Conservation (phyloP, 2,113 vertebrate genomes). For the Ictidomys tridecemlineatus region DNA sequence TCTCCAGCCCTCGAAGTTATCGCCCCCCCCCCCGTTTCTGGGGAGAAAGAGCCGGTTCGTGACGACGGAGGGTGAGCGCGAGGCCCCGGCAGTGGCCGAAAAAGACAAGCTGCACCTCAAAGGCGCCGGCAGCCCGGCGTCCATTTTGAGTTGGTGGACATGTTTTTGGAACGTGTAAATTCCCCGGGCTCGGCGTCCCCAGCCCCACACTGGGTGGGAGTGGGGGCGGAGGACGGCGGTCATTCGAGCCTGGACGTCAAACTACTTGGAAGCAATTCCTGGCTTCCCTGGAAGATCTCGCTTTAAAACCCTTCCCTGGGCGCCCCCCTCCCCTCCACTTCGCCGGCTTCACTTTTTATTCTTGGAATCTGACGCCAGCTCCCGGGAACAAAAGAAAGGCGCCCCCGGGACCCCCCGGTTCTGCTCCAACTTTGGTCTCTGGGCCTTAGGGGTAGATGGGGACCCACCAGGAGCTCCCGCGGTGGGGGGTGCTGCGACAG, state of each 20-base stretch:
- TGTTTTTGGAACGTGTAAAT: constrained; percentile 93
- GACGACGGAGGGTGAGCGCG: constrained; percentile 61
- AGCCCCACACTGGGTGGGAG: not conserved
- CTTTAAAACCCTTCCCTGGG: constrained; percentile 85
- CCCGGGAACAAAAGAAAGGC: constrained; percentile 81
- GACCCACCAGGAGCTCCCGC: not conserved
- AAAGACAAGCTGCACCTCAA: constrained; percentile 82
- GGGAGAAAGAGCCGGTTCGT: constrained; percentile 46
- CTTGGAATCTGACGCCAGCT: constrained; percentile 90
- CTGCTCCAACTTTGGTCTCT: constrained; percentile 62
- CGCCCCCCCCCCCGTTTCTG: not conserved
- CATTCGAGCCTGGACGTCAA: constrained; percentile 3
- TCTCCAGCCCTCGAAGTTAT: constrained; percentile 78
- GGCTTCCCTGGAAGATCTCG: constrained; percentile 62
- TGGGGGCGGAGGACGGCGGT: not conserved
- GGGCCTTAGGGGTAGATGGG: not conserved
- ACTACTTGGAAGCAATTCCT: constrained; percentile 73
- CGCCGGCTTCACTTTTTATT: constrained; percentile 85
- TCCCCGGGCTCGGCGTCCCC: constrained; percentile 78
- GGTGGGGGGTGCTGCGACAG: not conserved
- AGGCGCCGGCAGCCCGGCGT: constrained; percentile 89
- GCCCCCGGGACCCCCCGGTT: constrained; percentile 40
- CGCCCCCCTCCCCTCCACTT: constrained; percentile 79
- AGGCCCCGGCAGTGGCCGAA: constrained; percentile 66
- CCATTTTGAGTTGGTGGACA: constrained; percentile 98